Percentiles rank a stretch among this genome's conserved stretches.
phyloP scores from a whole-genome alignment of 2,113 vertebrate genomes.

The Elephas maximus region DNA sequence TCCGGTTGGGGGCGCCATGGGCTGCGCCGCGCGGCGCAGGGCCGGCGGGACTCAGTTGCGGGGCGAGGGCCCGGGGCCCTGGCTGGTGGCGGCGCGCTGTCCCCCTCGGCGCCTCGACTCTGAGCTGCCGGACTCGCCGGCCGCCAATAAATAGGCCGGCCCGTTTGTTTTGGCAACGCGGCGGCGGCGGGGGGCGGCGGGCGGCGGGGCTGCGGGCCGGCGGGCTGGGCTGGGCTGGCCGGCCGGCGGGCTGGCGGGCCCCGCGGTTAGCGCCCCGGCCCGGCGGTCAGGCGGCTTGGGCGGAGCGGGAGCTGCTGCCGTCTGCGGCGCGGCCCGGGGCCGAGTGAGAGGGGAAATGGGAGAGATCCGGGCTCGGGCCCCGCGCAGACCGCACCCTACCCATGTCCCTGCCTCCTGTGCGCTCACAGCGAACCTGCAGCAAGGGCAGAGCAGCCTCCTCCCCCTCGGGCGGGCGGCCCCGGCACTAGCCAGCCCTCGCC shows the following conservation, averaged over 20 bases:
- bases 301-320: constrained; percentile 86
- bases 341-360: constrained; percentile 91
- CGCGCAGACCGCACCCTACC: constrained; percentile 96
- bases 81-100: constrained; percentile 84
- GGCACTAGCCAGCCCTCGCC: constrained; percentile 76
- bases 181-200: constrained; percentile 90
- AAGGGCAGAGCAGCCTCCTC: constrained; percentile 87
- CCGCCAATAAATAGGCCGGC: constrained; percentile 92
- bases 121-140: constrained; percentile 88
- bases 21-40: constrained; percentile 85
- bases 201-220: constrained; percentile 87
- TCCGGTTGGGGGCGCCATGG: constrained; percentile 86
- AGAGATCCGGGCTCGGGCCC: constrained; percentile 93
- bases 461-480: constrained; percentile 82
- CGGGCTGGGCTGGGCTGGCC: constrained; percentile 88
- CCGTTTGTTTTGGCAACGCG: constrained; percentile 95
- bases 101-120: constrained; percentile 87
- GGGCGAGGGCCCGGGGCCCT: constrained; percentile 91
- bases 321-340: constrained; percentile 84
- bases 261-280: constrained; percentile 90
- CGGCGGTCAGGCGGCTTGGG: constrained; percentile 88
- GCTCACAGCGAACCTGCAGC: constrained; percentile 89
- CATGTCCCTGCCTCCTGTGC: constrained; percentile 89
- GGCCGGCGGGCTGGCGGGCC: constrained; percentile 87
- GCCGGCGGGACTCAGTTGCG: constrained; percentile 93